Conservation (phyloP, 37 sponge, comb jelly and placozoan genomes). For the Theonella swinhoei region DNA sequence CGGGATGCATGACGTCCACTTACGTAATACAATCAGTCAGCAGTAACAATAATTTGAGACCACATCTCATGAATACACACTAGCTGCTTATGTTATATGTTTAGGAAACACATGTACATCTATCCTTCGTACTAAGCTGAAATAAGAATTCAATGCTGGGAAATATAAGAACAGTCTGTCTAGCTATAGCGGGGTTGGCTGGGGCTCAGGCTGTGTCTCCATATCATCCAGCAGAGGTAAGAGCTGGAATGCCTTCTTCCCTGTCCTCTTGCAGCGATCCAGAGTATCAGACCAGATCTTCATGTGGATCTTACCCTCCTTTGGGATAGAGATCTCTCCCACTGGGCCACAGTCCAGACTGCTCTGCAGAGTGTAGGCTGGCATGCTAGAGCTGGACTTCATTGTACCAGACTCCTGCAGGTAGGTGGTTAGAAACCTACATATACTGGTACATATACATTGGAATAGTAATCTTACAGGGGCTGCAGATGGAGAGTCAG, state of each 20-base stretch:
- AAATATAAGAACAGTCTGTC: too few relatives aligned
- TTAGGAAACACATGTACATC: too few relatives aligned
- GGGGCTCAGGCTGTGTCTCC: not conserved
- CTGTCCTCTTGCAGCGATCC: not conserved
- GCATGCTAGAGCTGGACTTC: not conserved
- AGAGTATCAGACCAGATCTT: not conserved
- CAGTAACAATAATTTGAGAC: too few relatives aligned
- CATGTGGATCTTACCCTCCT: not conserved
- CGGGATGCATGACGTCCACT: too few relatives aligned
- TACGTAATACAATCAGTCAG: too few relatives aligned
- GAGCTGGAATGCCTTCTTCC: not conserved
- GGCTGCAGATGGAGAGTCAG: not conserved
- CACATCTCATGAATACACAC: too few relatives aligned
- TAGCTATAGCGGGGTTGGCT: too few relatives aligned
- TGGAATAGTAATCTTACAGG: not conserved
- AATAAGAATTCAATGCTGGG: too few relatives aligned
- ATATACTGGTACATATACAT: not conserved
- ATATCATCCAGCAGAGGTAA: not conserved
- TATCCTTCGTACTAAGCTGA: too few relatives aligned
- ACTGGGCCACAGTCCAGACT: not conserved
- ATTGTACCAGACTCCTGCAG: not conserved
- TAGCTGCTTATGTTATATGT: too few relatives aligned
- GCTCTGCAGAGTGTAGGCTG: not conserved
- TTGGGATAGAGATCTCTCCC: not conserved
- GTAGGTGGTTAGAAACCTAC: not conserved